Conservation (phyloP, 2,888 invertebrate genomes). For the Doris montereyensis region DNA sequence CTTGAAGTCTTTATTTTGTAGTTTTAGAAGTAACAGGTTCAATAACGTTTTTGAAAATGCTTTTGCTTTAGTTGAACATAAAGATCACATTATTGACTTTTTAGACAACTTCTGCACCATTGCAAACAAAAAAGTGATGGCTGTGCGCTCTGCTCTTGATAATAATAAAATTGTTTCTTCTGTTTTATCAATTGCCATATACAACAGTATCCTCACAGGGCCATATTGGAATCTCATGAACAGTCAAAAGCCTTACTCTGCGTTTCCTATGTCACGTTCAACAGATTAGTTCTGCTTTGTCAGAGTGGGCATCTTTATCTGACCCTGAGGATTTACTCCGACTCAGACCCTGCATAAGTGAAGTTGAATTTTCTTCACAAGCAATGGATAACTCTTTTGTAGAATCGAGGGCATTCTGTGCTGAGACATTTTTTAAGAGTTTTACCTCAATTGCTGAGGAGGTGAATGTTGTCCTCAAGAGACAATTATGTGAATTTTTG, state of each 20-base stretch:
- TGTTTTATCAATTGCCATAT: not conserved
- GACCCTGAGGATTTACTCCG: no score
- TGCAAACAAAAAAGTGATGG: constrained; percentile 20
- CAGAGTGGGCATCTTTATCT: no score
- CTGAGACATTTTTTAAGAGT: no score
- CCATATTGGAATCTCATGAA: constrained; percentile 31
- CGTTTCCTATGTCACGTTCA: no score
- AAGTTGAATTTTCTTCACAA: no score
- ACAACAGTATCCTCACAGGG: not conserved
- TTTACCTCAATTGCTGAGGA: no score
- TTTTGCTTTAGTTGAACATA: not conserved
- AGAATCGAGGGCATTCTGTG: no score
- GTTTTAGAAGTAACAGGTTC: constrained; percentile 29
- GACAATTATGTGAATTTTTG: not conserved
- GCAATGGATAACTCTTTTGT: no score
- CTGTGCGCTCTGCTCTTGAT: constrained; percentile 3
- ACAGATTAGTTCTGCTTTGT: no score
- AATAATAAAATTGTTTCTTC: not conserved
- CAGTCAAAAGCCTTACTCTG: not conserved
- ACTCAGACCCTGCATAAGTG: no score
- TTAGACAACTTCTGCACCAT: not conserved
- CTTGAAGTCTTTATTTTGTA: no score
- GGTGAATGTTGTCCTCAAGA: no score
- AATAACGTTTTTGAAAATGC: constrained; percentile 29
- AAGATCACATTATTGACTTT: not conserved